These are phyloP conservation scores for Mastomys natalensis DNA, from an alignment of 2,113 vertebrate genomes.

Conservation along the genomic window DNA sequence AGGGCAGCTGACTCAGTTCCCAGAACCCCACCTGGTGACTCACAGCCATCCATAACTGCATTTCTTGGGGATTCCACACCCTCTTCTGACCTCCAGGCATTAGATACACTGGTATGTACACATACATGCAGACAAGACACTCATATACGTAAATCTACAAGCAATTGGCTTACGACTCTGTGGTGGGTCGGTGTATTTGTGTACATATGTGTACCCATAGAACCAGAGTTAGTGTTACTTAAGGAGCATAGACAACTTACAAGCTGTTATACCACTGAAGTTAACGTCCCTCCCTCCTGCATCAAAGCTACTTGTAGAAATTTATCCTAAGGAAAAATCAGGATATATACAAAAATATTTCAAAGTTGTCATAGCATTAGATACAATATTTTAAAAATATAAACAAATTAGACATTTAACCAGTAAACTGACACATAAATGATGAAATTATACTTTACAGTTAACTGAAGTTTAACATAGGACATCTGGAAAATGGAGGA, in stretches of 20 bases:
- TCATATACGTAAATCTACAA: background rate
- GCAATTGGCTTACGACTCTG: no score
- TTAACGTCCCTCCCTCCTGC: background rate
- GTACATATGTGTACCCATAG: background rate
- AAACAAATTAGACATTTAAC: background rate
- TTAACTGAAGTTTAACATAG: conserved; percentile 2
- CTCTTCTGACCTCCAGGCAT: background rate
- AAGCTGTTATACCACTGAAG: background rate
- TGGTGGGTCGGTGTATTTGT: background rate
- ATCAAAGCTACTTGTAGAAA: background rate
- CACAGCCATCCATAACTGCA: background rate
- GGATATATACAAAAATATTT: background rate
- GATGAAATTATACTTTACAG: conserved; percentile 9
- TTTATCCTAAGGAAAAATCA: conserved; percentile 4
- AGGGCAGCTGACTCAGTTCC: background rate
- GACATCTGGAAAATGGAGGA: background rate
- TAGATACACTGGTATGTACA: background rate
- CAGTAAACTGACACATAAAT: background rate
- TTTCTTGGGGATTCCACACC: background rate
- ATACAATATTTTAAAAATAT: background rate
- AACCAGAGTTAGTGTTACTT: background rate
- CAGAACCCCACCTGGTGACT: background rate
- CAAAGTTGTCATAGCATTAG: background rate
- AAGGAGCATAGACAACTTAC: background rate
- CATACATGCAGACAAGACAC: background rate